Evolutionary conservation across 2,113 vertebrate genomes (phyloP).

Genomic region (Perccottus glenii): DNA sequence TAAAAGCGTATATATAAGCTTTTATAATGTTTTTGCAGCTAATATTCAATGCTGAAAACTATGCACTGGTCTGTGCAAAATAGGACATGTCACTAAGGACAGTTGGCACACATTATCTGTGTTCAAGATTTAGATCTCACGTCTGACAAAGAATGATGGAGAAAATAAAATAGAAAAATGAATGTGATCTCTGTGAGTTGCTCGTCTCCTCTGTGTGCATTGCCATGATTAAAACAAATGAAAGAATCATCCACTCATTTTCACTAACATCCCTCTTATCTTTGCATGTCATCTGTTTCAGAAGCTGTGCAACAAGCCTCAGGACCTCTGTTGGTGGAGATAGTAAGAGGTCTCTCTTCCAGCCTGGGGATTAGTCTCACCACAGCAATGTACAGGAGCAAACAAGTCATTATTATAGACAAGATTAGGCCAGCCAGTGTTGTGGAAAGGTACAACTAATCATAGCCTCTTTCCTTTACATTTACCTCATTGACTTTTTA

Average conservation of each 20-base stretch:
- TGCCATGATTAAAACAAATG: neutral
- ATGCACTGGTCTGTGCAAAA: slow-evolving; percentile 35
- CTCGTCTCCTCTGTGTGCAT: neutral
- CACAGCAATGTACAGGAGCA: slow-evolving; percentile 85
- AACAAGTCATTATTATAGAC: slow-evolving; percentile 92
- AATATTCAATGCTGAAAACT: slow-evolving; percentile 39
- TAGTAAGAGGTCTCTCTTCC: slow-evolving; percentile 85
- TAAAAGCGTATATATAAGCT: too few species aligned
- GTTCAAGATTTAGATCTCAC: slow-evolving; percentile 22
- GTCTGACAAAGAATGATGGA: neutral
- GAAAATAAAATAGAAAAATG: too few species aligned
- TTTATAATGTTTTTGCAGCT: neutral
- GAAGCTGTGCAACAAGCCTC: slow-evolving; percentile 88
- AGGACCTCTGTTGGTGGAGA: slow-evolving; percentile 92
- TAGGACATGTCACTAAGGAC: slow-evolving; percentile 63
- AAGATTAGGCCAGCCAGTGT: slow-evolving; percentile 94
- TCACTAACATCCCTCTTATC: neutral
- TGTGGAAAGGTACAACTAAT: slow-evolving; percentile 88
- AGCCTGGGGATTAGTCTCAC: slow-evolving; percentile 88
- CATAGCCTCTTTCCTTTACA: neutral
- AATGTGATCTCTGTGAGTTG: neutral
- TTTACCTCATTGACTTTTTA: neutral
- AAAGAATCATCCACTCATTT: neutral
- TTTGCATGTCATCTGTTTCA: slow-evolving; percentile 66
- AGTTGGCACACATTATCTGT: slow-evolving; percentile 50